Percentiles rank a stretch among this genome's conserved stretches.
Conservation (phyloP, 2,797 vertebrate genomes). For the Tympanoctomys barrerae region DNA sequence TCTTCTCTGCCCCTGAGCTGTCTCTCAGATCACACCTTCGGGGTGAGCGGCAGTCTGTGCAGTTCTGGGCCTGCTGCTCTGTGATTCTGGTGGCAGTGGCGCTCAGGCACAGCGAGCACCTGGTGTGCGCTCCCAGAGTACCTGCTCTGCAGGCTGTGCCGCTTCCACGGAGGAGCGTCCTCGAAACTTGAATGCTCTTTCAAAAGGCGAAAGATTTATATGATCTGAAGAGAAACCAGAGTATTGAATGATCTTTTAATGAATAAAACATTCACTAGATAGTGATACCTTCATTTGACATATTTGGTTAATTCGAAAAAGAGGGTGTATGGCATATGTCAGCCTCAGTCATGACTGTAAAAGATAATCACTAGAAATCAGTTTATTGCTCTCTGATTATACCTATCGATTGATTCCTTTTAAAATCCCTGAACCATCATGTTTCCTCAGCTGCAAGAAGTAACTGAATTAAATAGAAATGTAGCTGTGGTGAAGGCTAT, state of each 20-base stretch:
- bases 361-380: constrained; percentile 81
- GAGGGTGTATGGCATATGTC: constrained; percentile 65
- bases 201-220: too few species aligned
- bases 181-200: not conserved
- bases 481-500: constrained; percentile 47
- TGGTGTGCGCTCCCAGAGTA: too few species aligned
- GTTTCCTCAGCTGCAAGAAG: constrained; percentile 77
- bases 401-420: constrained; percentile 82
- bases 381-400: constrained; percentile 86
- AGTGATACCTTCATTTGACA: constrained; percentile 38
- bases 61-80: not conserved
- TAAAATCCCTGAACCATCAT: constrained; percentile 81
- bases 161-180: not conserved
- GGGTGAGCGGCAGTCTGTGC: not conserved
- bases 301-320: constrained; percentile 50
- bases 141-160: not conserved
- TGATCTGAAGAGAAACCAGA: too few species aligned
- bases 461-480: constrained; percentile 74
- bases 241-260: not conserved
- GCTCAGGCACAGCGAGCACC: not conserved
- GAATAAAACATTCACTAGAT: constrained; percentile 12
- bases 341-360: constrained; percentile 79
- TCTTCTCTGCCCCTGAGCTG: not conserved
- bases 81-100: not conserved
- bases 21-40: constrained; percentile 23